Evolutionary conservation across 2,797 vertebrate species (phyloP), one percentile per base, ranked within the genome.

Genomic region (Arctocebus calabarensis): DNA sequence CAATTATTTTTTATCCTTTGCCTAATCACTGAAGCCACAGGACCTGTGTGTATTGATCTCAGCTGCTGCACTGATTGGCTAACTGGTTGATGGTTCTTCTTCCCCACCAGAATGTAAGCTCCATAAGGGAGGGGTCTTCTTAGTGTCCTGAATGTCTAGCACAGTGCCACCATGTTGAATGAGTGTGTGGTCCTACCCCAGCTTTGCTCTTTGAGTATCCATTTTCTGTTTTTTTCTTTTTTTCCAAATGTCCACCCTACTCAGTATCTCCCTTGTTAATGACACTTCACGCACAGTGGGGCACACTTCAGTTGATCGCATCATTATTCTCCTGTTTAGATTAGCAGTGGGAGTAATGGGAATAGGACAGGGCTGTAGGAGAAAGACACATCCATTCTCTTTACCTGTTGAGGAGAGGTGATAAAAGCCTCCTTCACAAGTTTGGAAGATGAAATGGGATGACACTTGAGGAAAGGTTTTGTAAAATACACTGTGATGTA

Each of bases 371-470:
- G 32, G 48, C 9, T 89, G 16, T 3, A 68, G 45, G 55, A 85
- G 13, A 14, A 88, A 70, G 62, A 75, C 1, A 34, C 11, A 2
- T 71, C 57, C 43, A 45, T 88, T 77, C 37, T 37, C 23, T 82
- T 88, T 73, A 48, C 40, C 27, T 29, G 7, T 68, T n/a, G 20
- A 78, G 5, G 43, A 73, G 34, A 90, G 29, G 68, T 16, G 7
- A 20, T 17, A 22, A 10, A 57, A 43, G 14, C 23, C 22, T 74
- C 17, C 12, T 66, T 92, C 68, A 61, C 14, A 83, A 37, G 40
- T 77, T 48, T 55, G 57, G 16, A 62, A 96, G 78, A 64, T 78
- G 32, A 91, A 86, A 22, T 29, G 91, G 29, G 16, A 68, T 87
- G 64, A 34, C 59, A 52, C 7, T 75, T 79, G 68, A 74, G 43